These are phyloP conservation scores for Stictocephala bisonia DNA, from an alignment of 2,888 invertebrate genomes.

Conservation along the genomic window DNA sequence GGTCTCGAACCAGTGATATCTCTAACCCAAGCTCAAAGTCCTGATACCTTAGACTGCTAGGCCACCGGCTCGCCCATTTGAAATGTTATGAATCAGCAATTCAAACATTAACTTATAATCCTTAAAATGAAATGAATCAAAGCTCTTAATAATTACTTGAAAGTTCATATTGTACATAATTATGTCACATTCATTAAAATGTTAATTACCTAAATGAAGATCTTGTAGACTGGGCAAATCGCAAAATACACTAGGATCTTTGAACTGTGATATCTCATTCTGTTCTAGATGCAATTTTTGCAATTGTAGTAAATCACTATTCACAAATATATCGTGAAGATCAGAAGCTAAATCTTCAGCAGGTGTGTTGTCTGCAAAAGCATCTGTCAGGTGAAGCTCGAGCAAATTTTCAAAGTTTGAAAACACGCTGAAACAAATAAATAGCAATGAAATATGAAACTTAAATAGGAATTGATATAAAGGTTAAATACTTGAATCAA, in stretches of 20 bases:
- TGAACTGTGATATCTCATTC: conserved; percentile 77
- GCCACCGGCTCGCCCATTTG: too few species aligned
- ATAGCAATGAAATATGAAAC: neutral
- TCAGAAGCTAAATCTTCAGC: conserved; percentile 73
- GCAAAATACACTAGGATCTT: conserved; percentile 76
- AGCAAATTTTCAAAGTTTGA: conserved; percentile 77
- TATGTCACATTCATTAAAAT: neutral
- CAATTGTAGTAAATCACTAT: conserved; percentile 73
- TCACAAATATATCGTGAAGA: conserved; percentile 77
- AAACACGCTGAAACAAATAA: conserved; percentile 66
- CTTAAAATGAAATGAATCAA: too few species aligned
- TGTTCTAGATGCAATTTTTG: conserved; percentile 80
- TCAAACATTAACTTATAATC: too few species aligned
- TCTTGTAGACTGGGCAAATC: conserved; percentile 74
- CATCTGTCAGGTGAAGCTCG: conserved; percentile 78
- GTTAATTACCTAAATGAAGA: conserved; percentile 73
- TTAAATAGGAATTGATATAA: too few species aligned
- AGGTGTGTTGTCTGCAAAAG: conserved; percentile 75
- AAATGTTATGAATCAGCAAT: too few species aligned
- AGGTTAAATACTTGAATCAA: too few species aligned
- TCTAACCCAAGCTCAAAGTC: too few species aligned
- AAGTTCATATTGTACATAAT: too few species aligned
- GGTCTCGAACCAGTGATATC: too few species aligned
- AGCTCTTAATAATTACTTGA: too few species aligned
- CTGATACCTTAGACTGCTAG: too few species aligned